Conservation (phyloP, 1,140 invertebrate species). For the Drosophila prosaltans region DNA sequence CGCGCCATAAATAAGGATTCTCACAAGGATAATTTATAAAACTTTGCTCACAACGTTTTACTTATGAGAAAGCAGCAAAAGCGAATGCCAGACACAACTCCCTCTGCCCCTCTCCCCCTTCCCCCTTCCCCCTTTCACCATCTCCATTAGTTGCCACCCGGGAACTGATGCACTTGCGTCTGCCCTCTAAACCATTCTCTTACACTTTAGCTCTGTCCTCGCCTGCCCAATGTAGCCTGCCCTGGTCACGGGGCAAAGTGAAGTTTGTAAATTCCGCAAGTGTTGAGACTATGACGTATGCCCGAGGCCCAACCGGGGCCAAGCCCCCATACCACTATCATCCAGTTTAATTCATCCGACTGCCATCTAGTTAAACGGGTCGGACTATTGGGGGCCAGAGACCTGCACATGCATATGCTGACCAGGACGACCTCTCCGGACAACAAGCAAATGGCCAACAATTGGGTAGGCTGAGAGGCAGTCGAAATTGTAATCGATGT, state of each 20-base stretch:
- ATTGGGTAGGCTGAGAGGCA: slow-evolving; percentile 35
- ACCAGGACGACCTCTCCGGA: slow-evolving; percentile 36
- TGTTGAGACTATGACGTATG: slow-evolving; percentile 71
- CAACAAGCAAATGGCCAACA: slow-evolving; percentile 41
- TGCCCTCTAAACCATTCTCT: slow-evolving; percentile 7
- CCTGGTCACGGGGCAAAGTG: slow-evolving; percentile 20
- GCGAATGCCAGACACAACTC: slow-evolving; percentile 61
- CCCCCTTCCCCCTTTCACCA: not conserved
- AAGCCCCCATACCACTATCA: not conserved
- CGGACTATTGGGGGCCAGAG: not conserved
- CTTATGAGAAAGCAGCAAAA: slow-evolving; percentile 71
- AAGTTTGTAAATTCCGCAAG: slow-evolving; percentile 70
- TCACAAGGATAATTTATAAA: slow-evolving; percentile 83
- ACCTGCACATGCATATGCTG: slow-evolving; percentile 14
- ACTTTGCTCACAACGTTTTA: slow-evolving; percentile 81
- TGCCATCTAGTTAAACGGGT: slow-evolving; percentile 1
- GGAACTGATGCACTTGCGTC: slow-evolving; percentile 41
- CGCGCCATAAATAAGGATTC: slow-evolving; percentile 83
- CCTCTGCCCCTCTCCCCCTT: not conserved
- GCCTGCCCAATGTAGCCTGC: not conserved
- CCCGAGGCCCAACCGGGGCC: slow-evolving; percentile 19
- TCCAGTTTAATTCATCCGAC: not conserved
- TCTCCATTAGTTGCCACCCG: slow-evolving; percentile 24
- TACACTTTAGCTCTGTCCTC: not conserved
- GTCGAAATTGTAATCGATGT: slow-evolving; percentile 83